Evolutionary conservation across 92 coral and sea anemone genomes (phyloP).

Genomic region (Bergia puertoricense): DNA sequence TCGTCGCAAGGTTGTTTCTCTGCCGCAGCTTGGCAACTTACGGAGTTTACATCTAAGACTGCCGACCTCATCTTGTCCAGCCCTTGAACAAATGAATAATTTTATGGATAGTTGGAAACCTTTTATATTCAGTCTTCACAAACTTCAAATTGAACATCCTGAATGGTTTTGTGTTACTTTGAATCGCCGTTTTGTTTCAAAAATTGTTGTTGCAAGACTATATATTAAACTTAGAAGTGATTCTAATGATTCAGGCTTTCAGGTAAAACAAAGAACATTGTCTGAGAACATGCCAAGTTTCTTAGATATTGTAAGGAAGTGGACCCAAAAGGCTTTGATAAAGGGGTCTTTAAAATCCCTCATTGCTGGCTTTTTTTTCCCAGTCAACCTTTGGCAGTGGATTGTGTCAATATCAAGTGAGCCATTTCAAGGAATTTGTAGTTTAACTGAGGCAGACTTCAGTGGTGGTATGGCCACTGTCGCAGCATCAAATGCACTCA

Average conservation of each 20-base stretch:
- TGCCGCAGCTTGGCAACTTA: conserved; percentile 11
- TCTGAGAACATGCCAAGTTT: background rate
- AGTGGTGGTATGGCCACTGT: background rate
- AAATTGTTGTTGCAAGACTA: conserved; percentile 5
- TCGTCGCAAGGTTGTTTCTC: conserved; percentile 1
- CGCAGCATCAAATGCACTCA: background rate
- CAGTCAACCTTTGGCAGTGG: conserved; percentile 7
- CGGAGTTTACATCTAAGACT: conserved; percentile 10
- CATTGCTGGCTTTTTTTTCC: background rate
- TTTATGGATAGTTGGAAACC: conserved; percentile 23
- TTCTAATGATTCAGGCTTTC: background rate
- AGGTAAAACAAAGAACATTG: background rate
- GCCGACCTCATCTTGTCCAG: conserved; percentile 1
- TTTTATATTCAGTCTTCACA: conserved; percentile 9
- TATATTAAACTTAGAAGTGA: background rate
- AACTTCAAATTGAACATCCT: conserved; percentile 8
- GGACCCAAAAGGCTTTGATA: background rate
- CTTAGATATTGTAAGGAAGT: background rate
- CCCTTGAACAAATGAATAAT: background rate
- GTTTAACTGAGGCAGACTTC: conserved; percentile 21
- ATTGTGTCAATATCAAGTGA: background rate
- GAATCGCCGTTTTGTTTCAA: background rate
- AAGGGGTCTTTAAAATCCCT: background rate
- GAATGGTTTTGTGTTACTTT: background rate
- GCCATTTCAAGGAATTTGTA: background rate